These are phyloP conservation scores for Syngnathoides biaculeatus DNA, from an alignment of 2,113 vertebrate species.

Conservation along the genomic window DNA sequence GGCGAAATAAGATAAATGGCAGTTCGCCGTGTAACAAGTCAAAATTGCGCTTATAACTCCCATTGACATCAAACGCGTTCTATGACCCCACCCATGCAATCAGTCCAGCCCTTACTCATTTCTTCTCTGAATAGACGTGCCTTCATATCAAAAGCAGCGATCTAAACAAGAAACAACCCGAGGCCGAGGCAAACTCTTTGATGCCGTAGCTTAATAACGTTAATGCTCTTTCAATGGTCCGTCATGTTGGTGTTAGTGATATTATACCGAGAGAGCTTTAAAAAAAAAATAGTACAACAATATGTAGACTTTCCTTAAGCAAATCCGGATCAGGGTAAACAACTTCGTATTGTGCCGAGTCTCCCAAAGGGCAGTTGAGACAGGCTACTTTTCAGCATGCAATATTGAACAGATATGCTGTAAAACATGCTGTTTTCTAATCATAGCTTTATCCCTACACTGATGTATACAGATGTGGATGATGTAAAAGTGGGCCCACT, in stretches of 20 bases:
- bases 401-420: slow-evolving; percentile 6
- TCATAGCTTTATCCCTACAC: slow-evolving; percentile 16
- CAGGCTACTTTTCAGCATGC: neutral
- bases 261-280: slow-evolving; percentile 13
- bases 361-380: neutral
- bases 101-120: slow-evolving; percentile 2
- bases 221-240: slow-evolving; percentile 24
- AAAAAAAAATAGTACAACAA: slow-evolving; percentile 5
- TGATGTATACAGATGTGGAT: slow-evolving; percentile 3
- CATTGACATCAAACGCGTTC: slow-evolving; percentile 12
- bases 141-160: slow-evolving; percentile 4
- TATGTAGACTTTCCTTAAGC: slow-evolving; percentile 4
- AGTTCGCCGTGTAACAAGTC: neutral
- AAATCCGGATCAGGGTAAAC: slow-evolving; percentile 10
- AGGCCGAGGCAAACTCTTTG: slow-evolving; percentile 17
- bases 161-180: slow-evolving; percentile 18
- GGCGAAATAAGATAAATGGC: neutral
- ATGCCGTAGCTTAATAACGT: slow-evolving; percentile 21
- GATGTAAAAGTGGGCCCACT: neutral
- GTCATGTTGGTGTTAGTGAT: slow-evolving; percentile 4
- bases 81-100: neutral
- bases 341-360: neutral
- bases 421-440: slow-evolving; percentile 15
- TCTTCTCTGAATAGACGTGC: slow-evolving; percentile 9
- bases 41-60: neutral